Evolutionary conservation across 1,140 invertebrate species (phyloP), one percentile per base, ranked within the genome.

Genomic region (Linepithema humile): DNA sequence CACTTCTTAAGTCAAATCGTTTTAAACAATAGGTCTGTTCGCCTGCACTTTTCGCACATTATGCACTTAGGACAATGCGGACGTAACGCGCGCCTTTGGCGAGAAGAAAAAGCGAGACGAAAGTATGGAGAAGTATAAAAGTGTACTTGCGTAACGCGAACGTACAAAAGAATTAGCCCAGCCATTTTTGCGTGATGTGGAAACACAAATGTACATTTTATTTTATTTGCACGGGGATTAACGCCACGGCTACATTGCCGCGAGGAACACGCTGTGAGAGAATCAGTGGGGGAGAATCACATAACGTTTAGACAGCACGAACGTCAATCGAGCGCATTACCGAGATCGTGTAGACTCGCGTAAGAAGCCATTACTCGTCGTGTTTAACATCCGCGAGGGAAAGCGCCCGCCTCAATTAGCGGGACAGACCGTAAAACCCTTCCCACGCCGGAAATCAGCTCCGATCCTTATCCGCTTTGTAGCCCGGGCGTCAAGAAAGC

Each of bases 381-480:
- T 80, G 64, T 80, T 80, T 80, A 80, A 80, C 75, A 80, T 80
- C 75, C 48, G 26, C 57, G 64, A 69, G 35, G 17, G 35, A 69
- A 80, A 80, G 75, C 75, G 67, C 48, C 64, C 35, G 64, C 48
- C 67, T 67, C 75, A 80, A 80, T 80, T 80, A 80, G 75, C 64
- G 75, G 64, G 75, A 80, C 75, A 80, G 75, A 70, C 75, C 75
- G 64, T 80, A 80, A 80, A 80, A 80, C 64, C 75, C 48, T 55
- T 57, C 26, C 48, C 80, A 17, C 40, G 32, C 78, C 70, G 74
- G 84, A 87, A 88, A 88, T 88, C 83, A 59, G 35, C 65, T 50
- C 32, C 84, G 50, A 32, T 60, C 55, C 80, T 75, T 74, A 88
- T 88, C 87, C 86, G 87, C 83, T 88, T 88, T 82, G 82, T 77